These are phyloP conservation scores for Poeciliopsis turneri DNA, from an alignment of 2,797 vertebrate genomes.

Conservation along the genomic window DNA sequence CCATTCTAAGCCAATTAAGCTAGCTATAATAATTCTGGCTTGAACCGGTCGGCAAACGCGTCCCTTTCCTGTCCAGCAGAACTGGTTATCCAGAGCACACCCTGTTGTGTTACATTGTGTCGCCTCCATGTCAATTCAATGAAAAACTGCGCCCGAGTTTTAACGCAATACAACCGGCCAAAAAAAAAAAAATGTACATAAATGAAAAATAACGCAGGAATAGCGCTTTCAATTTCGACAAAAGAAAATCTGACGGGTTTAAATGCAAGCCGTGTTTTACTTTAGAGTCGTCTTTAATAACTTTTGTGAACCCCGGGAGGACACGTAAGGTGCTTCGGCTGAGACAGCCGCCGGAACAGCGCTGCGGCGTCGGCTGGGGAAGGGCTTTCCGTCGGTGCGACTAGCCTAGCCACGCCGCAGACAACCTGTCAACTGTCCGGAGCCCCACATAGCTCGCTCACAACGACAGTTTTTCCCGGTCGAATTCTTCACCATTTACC, in stretches of 20 bases:
- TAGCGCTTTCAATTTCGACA: background rate
- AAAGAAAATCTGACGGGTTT: background rate
- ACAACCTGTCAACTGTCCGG: slow-evolving; percentile 53
- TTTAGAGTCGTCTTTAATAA: background rate
- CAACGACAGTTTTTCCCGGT: slow-evolving; percentile 17
- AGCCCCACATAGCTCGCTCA: slow-evolving; percentile 17
- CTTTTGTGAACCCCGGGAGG: background rate
- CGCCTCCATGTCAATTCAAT: background rate
- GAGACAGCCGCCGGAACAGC: background rate
- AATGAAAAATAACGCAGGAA: background rate
- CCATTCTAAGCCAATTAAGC: slow-evolving; percentile 76
- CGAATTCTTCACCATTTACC: background rate
- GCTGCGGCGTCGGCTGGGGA: slow-evolving; percentile 11
- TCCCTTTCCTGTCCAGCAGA: background rate
- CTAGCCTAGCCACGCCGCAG: slow-evolving; percentile 62
- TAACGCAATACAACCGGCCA: slow-evolving; percentile 12
- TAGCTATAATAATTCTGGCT: slow-evolving; percentile 65
- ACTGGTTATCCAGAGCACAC: background rate
- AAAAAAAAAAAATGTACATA: slow-evolving; percentile 2
- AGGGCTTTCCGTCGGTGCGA: slow-evolving; percentile 27
- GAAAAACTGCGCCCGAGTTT: slow-evolving; percentile 12
- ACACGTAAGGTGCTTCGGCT: background rate
- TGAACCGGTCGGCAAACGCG: slow-evolving; percentile 59
- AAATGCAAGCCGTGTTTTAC: slow-evolving; percentile 2
- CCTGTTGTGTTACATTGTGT: background rate